Evolutionary conservation across 2,888 invertebrate genomes (phyloP), one percentile per base, ranked within the genome.

Genomic region (Coremacera marginata): DNA sequence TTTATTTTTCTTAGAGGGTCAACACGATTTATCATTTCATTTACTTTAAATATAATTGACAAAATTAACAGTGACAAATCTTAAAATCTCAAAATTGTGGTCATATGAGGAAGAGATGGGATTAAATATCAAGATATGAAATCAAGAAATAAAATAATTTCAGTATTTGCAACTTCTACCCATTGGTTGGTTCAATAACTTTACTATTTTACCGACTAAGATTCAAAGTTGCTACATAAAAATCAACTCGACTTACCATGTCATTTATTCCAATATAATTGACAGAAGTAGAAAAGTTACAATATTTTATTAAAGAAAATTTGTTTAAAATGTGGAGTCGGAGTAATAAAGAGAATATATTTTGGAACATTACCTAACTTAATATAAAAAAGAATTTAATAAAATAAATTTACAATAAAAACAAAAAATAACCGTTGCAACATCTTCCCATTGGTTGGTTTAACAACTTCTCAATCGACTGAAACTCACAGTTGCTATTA

Each of bases 401-500:
- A 31, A 31, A 31, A 31, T 5, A 31, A 31, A 4, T 31, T 31
- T 31, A 31, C 5, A 31, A 31, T 31, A 31, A 31, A 31, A 31
- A 31, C 31, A 31, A 31, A 31, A 31, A 31, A 4, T 4, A 31
- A 31, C 31, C 5, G 3, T 31, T 31, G 82, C 82, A 83, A 79
- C 79, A 78, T 79, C 49, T 78, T 83, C 83, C 82, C 83, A 84
- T 84, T 84, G 83, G 80, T 82, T 81, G 80, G 77, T 79, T 78
- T 76, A 79, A 81, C 19, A 62, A 3, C n/a, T 5, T 81, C 70
- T 83, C 75, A 70, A 19, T 71, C 71, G 77, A 81, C 70, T 84
- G 84, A 84, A 84, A 84, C 83, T 83, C 74, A 84, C 63, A 62
- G 81, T 83, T 84, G 83, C 83, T 75, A 82, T 19, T 82, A 14